Evolutionary conservation across 2,113 vertebrate species (phyloP).

Genomic region (Talpa occidentalis): DNA sequence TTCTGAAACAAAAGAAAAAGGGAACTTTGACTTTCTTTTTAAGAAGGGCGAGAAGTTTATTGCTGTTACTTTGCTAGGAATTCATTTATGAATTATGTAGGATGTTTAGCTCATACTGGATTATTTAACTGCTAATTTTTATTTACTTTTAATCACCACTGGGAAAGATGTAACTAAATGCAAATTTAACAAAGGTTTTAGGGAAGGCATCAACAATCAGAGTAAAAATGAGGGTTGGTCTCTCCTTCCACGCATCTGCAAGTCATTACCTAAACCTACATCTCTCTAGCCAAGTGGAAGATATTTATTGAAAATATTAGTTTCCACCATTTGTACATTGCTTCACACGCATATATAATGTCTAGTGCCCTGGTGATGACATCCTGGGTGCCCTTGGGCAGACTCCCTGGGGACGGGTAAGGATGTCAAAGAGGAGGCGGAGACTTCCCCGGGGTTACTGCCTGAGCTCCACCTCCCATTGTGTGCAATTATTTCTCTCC

Average conservation of each 20-base stretch:
- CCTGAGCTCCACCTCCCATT: neutral
- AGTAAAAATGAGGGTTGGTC: neutral
- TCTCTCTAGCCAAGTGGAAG: neutral
- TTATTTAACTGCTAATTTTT: neutral
- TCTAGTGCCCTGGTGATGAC: neutral
- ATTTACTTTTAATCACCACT: conserved; percentile 27
- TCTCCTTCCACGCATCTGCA: neutral
- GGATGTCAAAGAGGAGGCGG: neutral
- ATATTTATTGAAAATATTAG: neutral
- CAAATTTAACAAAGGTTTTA: conserved; percentile 10
- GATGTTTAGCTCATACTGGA: neutral
- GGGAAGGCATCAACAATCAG: neutral
- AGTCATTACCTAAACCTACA: neutral
- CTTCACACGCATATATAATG: neutral
- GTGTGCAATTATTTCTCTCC: neutral
- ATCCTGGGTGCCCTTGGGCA: neutral
- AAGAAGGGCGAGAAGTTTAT: neutral
- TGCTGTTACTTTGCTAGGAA: neutral
- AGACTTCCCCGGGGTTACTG: neutral
- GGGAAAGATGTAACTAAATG: neutral
- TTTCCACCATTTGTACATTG: neutral
- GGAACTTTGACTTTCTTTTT: neutral
- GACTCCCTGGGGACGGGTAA: neutral
- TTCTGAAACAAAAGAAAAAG: conserved; percentile 26
- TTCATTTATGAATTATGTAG: neutral